Percentiles rank a stretch among this genome's conserved stretches.
phyloP scores from a whole-genome alignment of 2,888 invertebrate genomes.

The Hirtodrosophila alboralis region DNA sequence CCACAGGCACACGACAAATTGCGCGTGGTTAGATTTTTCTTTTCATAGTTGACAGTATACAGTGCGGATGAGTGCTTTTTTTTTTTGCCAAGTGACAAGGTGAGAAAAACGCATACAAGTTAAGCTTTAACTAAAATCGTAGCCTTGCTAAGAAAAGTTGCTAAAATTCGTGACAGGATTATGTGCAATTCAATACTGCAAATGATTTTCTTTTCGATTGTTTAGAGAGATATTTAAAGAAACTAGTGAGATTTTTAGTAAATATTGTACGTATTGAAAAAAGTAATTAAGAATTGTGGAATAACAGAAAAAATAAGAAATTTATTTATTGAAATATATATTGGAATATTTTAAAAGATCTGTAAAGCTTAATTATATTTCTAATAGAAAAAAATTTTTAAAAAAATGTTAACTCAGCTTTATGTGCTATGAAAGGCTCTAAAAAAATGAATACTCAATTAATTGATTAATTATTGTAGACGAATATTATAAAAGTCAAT shows the following conservation, averaged over 20 bases:
- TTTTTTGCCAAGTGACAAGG: conserved; percentile 56
- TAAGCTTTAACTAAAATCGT: conserved; percentile 23
- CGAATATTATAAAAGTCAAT: too few relatives aligned
- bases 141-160: conserved; percentile 16
- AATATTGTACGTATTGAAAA: not conserved
- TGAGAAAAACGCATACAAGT: conserved; percentile 42
- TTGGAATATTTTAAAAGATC: too few relatives aligned
- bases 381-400: too few relatives aligned
- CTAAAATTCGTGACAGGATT: conserved; percentile 47
- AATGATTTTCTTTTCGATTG: conserved; percentile 21
- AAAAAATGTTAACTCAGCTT: too few relatives aligned
- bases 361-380: too few relatives aligned
- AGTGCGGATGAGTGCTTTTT: conserved; percentile 19
- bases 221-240: conserved; percentile 2
- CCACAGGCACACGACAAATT: conserved; percentile 73
- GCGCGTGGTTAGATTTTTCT: conserved; percentile 78
- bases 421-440: too few relatives aligned
- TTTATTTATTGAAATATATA: too few relatives aligned
- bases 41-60: conserved; percentile 44
- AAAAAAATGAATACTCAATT: too few relatives aligned
- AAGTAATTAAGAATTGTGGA: too few relatives aligned
- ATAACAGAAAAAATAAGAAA: too few relatives aligned
- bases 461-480: too few relatives aligned
- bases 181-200: conserved; percentile 14
- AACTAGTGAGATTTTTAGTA: too few relatives aligned